Evolutionary conservation across 2,113 vertebrate species (phyloP).

Genomic region (Microtus oregoni): DNA sequence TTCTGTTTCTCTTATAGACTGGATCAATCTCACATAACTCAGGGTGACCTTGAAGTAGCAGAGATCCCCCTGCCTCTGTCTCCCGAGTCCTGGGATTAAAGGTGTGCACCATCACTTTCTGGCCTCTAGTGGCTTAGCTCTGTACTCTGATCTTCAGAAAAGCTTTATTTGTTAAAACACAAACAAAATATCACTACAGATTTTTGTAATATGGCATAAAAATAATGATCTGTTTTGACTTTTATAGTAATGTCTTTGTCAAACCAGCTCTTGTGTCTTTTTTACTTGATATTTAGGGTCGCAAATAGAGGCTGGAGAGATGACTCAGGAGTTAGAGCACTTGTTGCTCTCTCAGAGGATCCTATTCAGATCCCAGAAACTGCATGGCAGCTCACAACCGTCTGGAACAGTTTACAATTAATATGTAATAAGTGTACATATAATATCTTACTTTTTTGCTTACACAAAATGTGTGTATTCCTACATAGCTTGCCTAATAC

Average conservation of each 20-base stretch:
- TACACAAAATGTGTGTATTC: background rate
- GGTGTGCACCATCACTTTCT: too few relatives aligned
- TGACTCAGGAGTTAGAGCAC: background rate
- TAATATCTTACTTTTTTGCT: constrained; percentile 33
- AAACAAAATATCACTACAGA: background rate
- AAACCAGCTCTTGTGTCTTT: background rate
- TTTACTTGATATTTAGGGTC: background rate
- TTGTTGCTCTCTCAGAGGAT: background rate
- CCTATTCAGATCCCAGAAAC: background rate
- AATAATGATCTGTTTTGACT: constrained; percentile 24
- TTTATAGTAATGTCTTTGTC: background rate
- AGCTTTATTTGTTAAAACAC: too few relatives aligned
- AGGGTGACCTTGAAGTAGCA: too few relatives aligned
- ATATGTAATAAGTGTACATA: background rate
- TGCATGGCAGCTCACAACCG: background rate
- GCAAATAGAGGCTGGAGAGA: background rate
- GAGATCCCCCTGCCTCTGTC: too few relatives aligned
- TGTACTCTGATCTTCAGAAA: too few relatives aligned
- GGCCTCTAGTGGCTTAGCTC: too few relatives aligned
- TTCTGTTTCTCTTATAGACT: too few relatives aligned
- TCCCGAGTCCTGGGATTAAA: too few relatives aligned
- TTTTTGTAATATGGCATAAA: constrained; percentile 23
- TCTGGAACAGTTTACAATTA: background rate
- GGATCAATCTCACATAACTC: too few relatives aligned
- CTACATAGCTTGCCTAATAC: background rate